Percentiles rank a stretch among this genome's conserved stretches.
Evolutionary conservation across 2,888 invertebrate species (phyloP).

Genomic region (Xylocampa areola): DNA sequence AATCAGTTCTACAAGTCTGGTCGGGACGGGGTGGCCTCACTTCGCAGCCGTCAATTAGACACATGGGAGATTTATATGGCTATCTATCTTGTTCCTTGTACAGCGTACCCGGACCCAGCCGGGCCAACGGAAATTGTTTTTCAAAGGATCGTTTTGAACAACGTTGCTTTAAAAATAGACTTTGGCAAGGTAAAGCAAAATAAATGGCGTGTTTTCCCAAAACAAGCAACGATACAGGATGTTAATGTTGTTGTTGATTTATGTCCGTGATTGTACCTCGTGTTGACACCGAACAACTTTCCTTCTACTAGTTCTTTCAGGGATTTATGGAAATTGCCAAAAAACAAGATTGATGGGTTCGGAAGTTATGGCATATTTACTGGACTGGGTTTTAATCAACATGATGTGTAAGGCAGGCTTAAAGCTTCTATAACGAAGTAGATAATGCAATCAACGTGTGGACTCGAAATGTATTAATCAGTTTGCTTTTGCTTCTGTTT

Average conservation of each 20-base stretch:
- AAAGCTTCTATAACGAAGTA: constrained; percentile 16
- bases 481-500: constrained; percentile 5
- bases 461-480: constrained; percentile 7
- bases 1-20: constrained; percentile 72
- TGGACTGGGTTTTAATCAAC: constrained; percentile 11
- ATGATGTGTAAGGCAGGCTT: constrained; percentile 7
- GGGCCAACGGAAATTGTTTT: constrained; percentile 79
- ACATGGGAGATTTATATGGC: constrained; percentile 85
- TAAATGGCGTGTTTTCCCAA: constrained; percentile 62
- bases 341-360: constrained; percentile 27
- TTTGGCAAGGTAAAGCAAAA: constrained; percentile 64
- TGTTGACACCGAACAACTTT: constrained; percentile 58
- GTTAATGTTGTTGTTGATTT: constrained; percentile 63
- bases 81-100: constrained; percentile 82
- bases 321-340: constrained; percentile 52
- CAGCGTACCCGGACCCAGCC: constrained; percentile 63
- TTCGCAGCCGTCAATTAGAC: constrained; percentile 86
- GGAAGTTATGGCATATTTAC: constrained; percentile 25
- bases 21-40: constrained; percentile 63
- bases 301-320: constrained; percentile 39
- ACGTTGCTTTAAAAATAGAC: constrained; percentile 65
- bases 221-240: constrained; percentile 64
- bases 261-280: constrained; percentile 54
- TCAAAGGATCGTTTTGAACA: constrained; percentile 71
- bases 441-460: constrained; percentile 15